A percentile compares a stretch with the other conserved stretches of the same genome.
phyloP scores from a whole-genome alignment of 92 coral and sea anemone species.

The Epizoanthus stellaris region DNA sequence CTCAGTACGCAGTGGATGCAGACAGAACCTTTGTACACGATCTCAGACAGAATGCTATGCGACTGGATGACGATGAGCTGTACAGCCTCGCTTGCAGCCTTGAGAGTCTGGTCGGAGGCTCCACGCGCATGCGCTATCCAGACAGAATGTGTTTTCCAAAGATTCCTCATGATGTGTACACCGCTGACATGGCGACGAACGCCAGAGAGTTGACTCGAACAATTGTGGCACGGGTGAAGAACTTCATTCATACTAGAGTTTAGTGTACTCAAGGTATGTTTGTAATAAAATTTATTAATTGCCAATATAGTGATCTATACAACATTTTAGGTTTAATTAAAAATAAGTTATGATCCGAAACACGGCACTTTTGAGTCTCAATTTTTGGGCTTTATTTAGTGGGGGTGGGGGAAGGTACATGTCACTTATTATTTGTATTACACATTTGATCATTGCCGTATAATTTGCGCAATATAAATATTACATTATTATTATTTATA shows the following conservation, averaged over 20 bases:
- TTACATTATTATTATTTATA: neutral
- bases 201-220: slow-evolving; percentile 49
- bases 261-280: slow-evolving; percentile 10
- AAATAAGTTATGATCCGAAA: neutral
- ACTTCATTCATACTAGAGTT: neutral
- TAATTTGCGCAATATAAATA: neutral
- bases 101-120: slow-evolving; percentile 54
- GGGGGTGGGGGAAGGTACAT: too few species aligned
- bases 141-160: slow-evolving; percentile 65
- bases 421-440: too few species aligned
- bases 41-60: slow-evolving; percentile 48
- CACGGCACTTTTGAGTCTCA: too few species aligned
- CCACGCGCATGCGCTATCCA: slow-evolving; percentile 89
- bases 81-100: slow-evolving; percentile 47
- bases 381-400: too few species aligned
- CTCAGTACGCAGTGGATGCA: slow-evolving; percentile 69
- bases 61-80: slow-evolving; percentile 45
- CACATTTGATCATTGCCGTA: neutral
- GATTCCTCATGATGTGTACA: slow-evolving; percentile 76
- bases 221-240: slow-evolving; percentile 50
- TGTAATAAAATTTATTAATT: neutral
- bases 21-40: slow-evolving; percentile 63
- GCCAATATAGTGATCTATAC: neutral
- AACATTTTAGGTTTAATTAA: neutral
- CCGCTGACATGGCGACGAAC: slow-evolving; percentile 19